Conservation (phyloP, 2,113 vertebrate genomes). For the Scopus umbretta region DNA sequence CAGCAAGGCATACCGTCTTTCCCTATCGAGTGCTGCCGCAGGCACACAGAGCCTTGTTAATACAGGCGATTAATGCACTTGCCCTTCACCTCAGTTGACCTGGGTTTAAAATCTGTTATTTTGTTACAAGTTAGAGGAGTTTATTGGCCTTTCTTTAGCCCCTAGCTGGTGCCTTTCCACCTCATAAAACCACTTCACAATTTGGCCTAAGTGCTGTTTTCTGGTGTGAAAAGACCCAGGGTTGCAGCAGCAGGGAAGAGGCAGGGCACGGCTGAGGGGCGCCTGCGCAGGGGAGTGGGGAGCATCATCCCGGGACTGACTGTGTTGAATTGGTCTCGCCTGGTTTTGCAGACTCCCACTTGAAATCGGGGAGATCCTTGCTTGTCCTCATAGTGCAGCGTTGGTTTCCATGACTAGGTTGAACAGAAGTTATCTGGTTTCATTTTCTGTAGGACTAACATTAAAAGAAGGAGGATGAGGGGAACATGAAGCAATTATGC, state of each 20-base stretch:
- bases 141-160: conserved; percentile 27
- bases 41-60: conserved; percentile 17
- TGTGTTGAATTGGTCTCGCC: not conserved
- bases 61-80: conserved; percentile 43
- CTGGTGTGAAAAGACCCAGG: not conserved
- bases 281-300: not conserved
- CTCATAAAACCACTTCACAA: conserved; percentile 10
- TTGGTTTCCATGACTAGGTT: not conserved
- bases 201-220: not conserved
- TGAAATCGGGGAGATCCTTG: not conserved
- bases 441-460: not conserved
- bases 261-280: not conserved
- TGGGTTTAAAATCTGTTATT: conserved; percentile 33
- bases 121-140: conserved; percentile 35
- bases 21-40: not conserved
- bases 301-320: accelerated
- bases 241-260: not conserved
- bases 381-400: accelerated
- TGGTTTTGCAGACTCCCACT: not conserved
- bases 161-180: conserved; percentile 17
- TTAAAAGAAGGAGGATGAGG: not conserved
- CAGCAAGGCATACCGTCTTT: conserved; percentile 1
- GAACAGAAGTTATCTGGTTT: not conserved
- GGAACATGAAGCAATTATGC: not conserved
- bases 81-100: conserved; percentile 56